phyloP scores from a whole-genome alignment of 2,113 vertebrate species.

The Hystrix brachyura region DNA sequence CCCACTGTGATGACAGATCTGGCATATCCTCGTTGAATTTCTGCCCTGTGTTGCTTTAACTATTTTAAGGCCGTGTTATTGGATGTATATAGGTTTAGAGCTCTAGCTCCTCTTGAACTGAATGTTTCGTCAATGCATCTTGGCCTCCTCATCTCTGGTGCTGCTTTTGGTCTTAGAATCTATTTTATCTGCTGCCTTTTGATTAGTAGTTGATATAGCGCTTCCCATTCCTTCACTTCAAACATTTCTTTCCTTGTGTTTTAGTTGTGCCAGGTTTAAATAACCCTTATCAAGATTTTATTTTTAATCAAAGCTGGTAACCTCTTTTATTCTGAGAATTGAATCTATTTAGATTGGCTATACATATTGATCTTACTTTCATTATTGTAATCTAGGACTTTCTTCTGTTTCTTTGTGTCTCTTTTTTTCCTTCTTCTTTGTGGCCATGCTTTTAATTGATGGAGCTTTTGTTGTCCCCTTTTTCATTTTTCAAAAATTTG shows the following conservation, averaged over 20 bases:
- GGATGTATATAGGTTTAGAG: background rate
- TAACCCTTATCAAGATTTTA: background rate
- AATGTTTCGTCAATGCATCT: background rate
- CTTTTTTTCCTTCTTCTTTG: background rate
- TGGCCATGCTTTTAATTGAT: background rate
- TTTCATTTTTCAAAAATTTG: background rate
- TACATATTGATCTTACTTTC: background rate
- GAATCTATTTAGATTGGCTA: background rate
- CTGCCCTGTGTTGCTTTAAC: background rate
- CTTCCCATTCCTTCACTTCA: background rate
- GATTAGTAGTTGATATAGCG: background rate
- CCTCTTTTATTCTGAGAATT: constrained; percentile 2
- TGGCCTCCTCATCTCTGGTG: background rate
- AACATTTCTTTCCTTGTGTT: background rate
- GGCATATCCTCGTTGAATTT: background rate
- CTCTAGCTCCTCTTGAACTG: background rate
- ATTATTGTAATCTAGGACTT: background rate
- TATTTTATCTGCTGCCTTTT: background rate
- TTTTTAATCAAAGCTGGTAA: background rate
- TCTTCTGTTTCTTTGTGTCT: background rate
- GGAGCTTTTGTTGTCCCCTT: background rate
- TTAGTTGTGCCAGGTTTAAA: background rate
- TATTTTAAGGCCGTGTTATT: background rate
- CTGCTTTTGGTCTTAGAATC: background rate
- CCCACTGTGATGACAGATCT: background rate